Evolutionary conservation across 2,797 vertebrate species (phyloP).

Genomic region (Danio choprae): DNA sequence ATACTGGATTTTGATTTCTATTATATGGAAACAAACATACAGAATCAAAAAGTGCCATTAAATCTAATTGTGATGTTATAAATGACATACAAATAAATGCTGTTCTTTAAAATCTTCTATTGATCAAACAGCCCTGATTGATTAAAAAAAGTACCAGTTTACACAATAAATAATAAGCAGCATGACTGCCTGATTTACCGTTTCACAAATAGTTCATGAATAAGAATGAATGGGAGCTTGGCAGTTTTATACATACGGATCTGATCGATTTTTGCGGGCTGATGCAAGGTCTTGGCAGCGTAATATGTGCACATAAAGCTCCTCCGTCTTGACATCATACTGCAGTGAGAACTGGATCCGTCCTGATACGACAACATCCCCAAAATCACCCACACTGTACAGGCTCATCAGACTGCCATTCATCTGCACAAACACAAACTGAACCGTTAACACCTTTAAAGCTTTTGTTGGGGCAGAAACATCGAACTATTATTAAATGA

Average conservation of each 20-base stretch:
- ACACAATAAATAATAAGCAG: not conserved
- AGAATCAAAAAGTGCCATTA: too few relatives aligned
- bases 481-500: too few relatives aligned
- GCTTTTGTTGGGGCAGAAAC: not conserved
- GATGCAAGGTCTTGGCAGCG: conserved; percentile 89
- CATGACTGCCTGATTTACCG: not conserved
- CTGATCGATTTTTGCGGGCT: conserved; percentile 85
- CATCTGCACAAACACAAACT: conserved; percentile 73
- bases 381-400: conserved; percentile 88
- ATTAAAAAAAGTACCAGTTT: too few relatives aligned
- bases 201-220: not conserved
- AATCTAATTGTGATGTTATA: too few relatives aligned
- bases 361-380: conserved; percentile 84
- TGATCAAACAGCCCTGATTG: too few relatives aligned
- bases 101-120: too few relatives aligned
- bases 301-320: conserved; percentile 85
- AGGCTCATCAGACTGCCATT: conserved; percentile 93
- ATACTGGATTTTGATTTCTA: too few relatives aligned
- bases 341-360: conserved; percentile 86
- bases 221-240: not conserved
- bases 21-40: too few relatives aligned
- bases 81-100: too few relatives aligned
- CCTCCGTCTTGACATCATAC: conserved; percentile 81
- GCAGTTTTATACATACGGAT: conserved; percentile 87
- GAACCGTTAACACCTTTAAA: not conserved